Evolutionary conservation across 2,888 invertebrate species (phyloP).

Genomic region (Callyntrura guangdongensis): DNA sequence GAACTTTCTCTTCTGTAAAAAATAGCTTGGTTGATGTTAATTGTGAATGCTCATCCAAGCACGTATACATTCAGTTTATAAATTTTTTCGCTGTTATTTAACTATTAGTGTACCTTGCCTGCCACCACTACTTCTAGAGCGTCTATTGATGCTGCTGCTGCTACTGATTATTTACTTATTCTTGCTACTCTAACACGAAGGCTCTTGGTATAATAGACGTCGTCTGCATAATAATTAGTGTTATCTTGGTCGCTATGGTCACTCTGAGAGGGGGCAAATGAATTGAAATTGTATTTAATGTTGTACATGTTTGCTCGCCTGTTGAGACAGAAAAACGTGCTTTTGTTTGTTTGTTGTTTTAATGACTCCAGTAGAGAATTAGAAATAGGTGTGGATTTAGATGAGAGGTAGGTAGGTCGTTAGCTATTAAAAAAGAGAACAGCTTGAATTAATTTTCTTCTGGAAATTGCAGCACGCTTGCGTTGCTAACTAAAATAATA

Average conservation of each 20-base stretch:
- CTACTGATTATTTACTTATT: background rate
- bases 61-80: background rate
- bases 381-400: slow-evolving; percentile 50
- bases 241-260: background rate
- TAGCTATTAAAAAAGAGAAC: background rate
- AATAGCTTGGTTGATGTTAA: slow-evolving; percentile 4
- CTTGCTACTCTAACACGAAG: too few species aligned
- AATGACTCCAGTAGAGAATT: slow-evolving; percentile 13
- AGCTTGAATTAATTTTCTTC: slow-evolving; percentile 38
- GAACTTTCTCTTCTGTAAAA: slow-evolving; percentile 4
- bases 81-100: background rate
- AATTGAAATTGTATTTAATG: slow-evolving; percentile 21
- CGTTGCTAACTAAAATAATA: background rate
- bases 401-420: slow-evolving; percentile 21
- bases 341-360: background rate
- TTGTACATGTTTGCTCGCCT: background rate
- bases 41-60: background rate
- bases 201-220: too few species aligned
- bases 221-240: slow-evolving; percentile 7
- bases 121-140: too few species aligned
- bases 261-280: slow-evolving; percentile 5
- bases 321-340: background rate
- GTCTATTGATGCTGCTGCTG: too few species aligned
- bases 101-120: background rate
- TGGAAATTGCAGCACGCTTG: background rate